Base-by-base conservation (phyloP, 35 echinoderm and acorn worm genomes). In the Apostichopus parvimensis region DNA sequence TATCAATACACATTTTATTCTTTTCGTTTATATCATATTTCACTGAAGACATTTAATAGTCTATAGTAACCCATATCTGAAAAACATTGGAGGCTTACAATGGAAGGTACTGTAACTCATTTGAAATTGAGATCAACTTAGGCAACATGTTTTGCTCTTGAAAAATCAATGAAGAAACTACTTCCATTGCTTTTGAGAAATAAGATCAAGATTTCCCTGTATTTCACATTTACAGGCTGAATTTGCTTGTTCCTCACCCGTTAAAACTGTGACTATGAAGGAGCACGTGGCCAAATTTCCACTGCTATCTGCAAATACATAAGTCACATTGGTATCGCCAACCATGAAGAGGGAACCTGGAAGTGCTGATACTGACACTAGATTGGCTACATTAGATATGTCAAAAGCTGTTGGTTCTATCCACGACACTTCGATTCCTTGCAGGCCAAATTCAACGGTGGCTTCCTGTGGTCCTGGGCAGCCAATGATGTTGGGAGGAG, bases 351-450 rank as follows among this genome's bases (percentile, higher is more conserved):
- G 65, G 45, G 52, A 73, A 54, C 80, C 71, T 4, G 95, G 95
- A 0, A 6, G 4, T 28, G 92, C 71, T 18, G 93, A 87, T 14
- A 61, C 54, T 0, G 56, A 56, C 11, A 84, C 2, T 9, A 92
- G 58, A 6, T 52, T 83, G 4, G 55, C 86, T 6, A 56, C 87
- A 10, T 88, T 88, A 10, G 94, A 95, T 71, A 88, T 65, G 82
- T 97, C 95, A 6, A 65, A 95, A 15, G 95, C 93, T 21, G 86
- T 91, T 26, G 95, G 95, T 66, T 94, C 93, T 15, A 25, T 23
- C 95, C 95, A 97, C 14, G 54, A 18, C 8, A 88, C 86, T 72
- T 23, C 71, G 7, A 88, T 22, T 20, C 71, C 53, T 55, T 70
- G 17, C 4, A 52, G 20, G 25, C 92, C 92, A 1, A 81, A 55